Evolutionary conservation across 2,888 invertebrate species (phyloP).

Genomic region (Heteropelma amictum): DNA sequence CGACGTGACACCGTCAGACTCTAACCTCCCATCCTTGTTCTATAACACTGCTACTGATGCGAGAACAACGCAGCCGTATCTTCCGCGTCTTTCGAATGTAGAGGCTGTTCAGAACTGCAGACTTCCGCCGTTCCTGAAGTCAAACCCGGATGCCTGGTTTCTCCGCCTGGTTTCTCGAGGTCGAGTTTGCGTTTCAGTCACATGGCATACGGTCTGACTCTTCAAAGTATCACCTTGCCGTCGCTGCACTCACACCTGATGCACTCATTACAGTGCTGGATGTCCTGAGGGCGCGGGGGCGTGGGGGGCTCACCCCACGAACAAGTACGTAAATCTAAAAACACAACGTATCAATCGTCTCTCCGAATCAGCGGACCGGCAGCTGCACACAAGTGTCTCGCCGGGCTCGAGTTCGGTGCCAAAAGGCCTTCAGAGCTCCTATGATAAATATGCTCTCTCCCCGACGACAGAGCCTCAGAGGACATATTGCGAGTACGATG

Average conservation of each 20-base stretch:
- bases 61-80: not conserved
- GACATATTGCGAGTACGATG: slow-evolving; percentile 51
- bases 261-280: not conserved
- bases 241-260: not conserved
- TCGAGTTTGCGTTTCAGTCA: not conserved
- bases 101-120: not conserved
- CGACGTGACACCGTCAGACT: not conserved
- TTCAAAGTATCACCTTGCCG: not conserved
- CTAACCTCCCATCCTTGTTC: not conserved
- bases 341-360: slow-evolving; percentile 21
- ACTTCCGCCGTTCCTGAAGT: not conserved
- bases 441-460: slow-evolving; percentile 52
- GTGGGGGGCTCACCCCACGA: too few species aligned
- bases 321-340: slow-evolving; percentile 36
- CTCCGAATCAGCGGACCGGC: slow-evolving; percentile 43
- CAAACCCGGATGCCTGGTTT: not conserved
- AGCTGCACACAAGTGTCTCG: slow-evolving; percentile 47
- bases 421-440: slow-evolving; percentile 56
- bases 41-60: not conserved
- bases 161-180: not conserved
- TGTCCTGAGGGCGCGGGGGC: slow-evolving; percentile 22
- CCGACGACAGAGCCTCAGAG: slow-evolving; percentile 35
- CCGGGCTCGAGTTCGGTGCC: slow-evolving; percentile 54
- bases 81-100: not conserved
- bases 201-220: not conserved